These are phyloP conservation scores for Muscicapa striata DNA, from an alignment of 2,797 vertebrate genomes.

Conservation along the genomic window DNA sequence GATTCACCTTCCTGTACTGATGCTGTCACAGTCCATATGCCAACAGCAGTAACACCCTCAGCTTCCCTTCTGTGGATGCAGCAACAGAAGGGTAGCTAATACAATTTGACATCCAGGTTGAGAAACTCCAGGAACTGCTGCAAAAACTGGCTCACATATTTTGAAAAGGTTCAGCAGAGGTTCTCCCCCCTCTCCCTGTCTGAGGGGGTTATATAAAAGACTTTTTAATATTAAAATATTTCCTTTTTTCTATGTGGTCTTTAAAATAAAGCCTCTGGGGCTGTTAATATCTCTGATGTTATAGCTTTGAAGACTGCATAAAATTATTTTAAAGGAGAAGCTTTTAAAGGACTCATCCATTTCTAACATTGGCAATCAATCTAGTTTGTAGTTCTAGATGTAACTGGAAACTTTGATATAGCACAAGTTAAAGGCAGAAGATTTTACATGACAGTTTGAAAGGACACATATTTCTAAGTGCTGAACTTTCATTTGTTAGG, in stretches of 20 bases:
- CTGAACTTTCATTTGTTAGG: conserved; percentile 44
- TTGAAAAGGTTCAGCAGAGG: conserved; percentile 5
- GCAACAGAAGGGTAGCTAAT: background rate
- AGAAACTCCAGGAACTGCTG: background rate
- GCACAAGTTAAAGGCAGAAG: conserved; percentile 33
- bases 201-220: conserved; percentile 16
- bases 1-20: background rate
- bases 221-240: conserved; percentile 65
- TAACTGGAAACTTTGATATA: conserved; percentile 38
- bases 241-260: conserved; percentile 53
- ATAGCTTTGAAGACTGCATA: conserved; percentile 53
- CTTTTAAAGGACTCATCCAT: conserved; percentile 8
- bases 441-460: conserved; percentile 37
- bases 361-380: conserved; percentile 20
- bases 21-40: background rate
- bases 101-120: background rate
- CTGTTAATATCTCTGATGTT: conserved; percentile 59
- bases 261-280: conserved; percentile 57
- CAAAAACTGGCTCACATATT: background rate
- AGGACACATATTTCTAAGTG: background rate
- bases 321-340: conserved; percentile 48
- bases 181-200: background rate
- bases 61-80: background rate
- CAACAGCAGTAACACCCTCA: background rate
- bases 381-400: conserved; percentile 31